These are phyloP conservation scores for Gerris lacustris DNA, from an alignment of 2,888 invertebrate genomes.

Conservation along the genomic window DNA sequence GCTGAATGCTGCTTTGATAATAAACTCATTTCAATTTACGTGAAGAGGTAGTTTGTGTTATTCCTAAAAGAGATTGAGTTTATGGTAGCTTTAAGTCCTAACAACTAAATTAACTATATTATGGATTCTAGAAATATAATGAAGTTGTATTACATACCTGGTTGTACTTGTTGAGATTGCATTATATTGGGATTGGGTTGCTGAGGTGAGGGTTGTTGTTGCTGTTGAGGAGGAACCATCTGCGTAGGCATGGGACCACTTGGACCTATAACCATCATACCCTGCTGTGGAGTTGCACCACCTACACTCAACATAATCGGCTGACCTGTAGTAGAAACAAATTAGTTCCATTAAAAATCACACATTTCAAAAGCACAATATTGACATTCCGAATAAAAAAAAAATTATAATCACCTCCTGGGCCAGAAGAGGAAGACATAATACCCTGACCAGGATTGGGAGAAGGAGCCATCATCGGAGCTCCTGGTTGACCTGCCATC, in stretches of 20 bases:
- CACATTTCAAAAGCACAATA: no score
- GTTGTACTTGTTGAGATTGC: not conserved
- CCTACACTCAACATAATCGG: not conserved
- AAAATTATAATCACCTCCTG: not conserved
- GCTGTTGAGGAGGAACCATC: slow-evolving; percentile 39
- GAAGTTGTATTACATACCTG: not conserved
- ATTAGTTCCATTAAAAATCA: not conserved
- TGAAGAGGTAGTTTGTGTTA: no score
- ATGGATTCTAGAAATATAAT: not conserved
- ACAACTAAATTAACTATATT: no score
- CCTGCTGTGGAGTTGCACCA: not conserved
- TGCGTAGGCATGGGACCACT: not conserved
- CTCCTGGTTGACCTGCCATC: not conserved
- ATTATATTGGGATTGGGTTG: slow-evolving; percentile 23
- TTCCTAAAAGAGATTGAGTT: no score
- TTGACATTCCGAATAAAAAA: no score
- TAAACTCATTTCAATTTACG: no score
- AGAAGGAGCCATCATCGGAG: not conserved
- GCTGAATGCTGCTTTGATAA: no score
- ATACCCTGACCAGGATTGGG: not conserved
- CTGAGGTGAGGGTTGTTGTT: slow-evolving; percentile 34
- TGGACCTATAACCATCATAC: slow-evolving; percentile 8
- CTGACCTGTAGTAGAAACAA: not conserved
- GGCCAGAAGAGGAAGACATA: not conserved
- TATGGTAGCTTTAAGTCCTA: no score